These are phyloP conservation scores for Prosapia bicincta DNA, from an alignment of 2,888 invertebrate species.

Conservation along the genomic window DNA sequence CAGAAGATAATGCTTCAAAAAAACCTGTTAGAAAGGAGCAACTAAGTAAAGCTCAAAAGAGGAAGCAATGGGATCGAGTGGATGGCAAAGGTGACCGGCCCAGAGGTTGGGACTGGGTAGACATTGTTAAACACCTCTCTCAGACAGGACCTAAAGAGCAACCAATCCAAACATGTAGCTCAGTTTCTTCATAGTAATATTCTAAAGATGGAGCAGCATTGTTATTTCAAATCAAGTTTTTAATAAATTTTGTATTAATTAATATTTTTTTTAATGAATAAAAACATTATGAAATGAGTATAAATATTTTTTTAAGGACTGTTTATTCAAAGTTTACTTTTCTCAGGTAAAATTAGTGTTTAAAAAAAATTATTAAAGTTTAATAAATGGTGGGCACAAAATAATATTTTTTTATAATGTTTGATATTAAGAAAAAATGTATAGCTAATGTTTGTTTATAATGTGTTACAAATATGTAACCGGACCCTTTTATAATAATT, in stretches of 20 bases:
- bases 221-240: background rate
- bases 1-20: slow-evolving; percentile 52
- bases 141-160: slow-evolving; percentile 61
- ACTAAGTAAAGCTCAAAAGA: slow-evolving; percentile 87
- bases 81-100: slow-evolving; percentile 81
- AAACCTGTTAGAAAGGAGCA: slow-evolving; percentile 69
- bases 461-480: no score
- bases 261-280: background rate
- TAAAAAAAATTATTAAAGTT: no score
- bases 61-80: slow-evolving; percentile 80
- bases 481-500: no score
- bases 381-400: no score
- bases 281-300: no score
- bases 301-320: no score
- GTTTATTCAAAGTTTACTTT: no score
- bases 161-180: background rate
- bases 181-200: background rate
- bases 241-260: background rate
- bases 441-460: no score
- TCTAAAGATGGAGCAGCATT: background rate
- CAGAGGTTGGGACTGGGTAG: slow-evolving; percentile 93
- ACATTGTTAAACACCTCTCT: slow-evolving; percentile 92
- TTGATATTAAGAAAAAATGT: no score
- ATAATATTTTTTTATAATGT: no score
- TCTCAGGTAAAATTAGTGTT: no score